Base-by-base conservation (phyloP, 2,113 vertebrate genomes). In the Muscicapa adusta region DNA sequence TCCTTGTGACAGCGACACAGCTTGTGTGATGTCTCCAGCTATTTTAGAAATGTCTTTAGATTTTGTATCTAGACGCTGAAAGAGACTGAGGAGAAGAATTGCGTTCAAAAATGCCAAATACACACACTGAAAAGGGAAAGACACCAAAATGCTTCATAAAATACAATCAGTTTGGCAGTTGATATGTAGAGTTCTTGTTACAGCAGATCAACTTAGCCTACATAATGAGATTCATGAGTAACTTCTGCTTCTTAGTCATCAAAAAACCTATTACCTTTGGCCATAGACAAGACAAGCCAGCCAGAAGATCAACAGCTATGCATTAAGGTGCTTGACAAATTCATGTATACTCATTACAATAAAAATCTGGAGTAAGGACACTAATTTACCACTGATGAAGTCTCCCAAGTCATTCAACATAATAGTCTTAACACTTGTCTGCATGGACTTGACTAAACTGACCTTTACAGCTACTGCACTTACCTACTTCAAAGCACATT, bases 11-110 rank as follows among this genome's bases (percentile, higher is more conserved):
- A 99, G 98, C 36, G 99, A 99, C 85, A 99, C 99, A 85, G 98
- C 98, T 97, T 99, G 99, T 18, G 99, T 99, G 96, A 99, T 98
- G 92, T 99, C 99, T 47, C 99, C 99, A 58, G 99, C 99, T 74
- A 99, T 99, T 98, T 99, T 99, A 58, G 99, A 99, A 96, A 99
- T 99, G 93, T 99, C 99, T 96, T 99, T 99, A 71, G 98, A 99
- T 96, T 99, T 99, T 78, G 98, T 97, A 62, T 99, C 98, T n/a
- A 99, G 97, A 84, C 99, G 98, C 97, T 99, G 99, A 95, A 99
- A 98, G 68, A 99, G 98, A 97, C 99, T 99, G 96, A 65, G 34
- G 47, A 84, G 65, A 23, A 95, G 7, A 89, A 63, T 6, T 47
- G 18, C 19, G 24, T 24, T 88, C 94, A 73, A 76, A 91, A 76